Evolutionary conservation across 2,888 invertebrate species (phyloP).

Genomic region (Drosophila longiperda): DNA sequence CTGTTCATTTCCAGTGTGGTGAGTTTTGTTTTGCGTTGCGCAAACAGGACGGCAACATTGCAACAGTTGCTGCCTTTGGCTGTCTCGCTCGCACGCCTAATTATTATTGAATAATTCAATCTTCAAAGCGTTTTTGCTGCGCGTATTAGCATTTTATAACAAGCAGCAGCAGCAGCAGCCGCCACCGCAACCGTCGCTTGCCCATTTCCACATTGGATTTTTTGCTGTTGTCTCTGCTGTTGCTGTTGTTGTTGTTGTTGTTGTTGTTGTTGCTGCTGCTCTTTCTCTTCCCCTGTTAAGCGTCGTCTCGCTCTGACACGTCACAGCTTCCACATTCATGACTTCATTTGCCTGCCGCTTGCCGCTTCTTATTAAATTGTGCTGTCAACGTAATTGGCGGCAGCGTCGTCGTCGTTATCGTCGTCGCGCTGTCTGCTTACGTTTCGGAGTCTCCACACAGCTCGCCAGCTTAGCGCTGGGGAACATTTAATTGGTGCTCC

Average conservation of each 20-base stretch:
- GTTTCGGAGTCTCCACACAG: slow-evolving; percentile 33
- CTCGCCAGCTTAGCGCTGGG: slow-evolving; percentile 32
- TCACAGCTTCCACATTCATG: slow-evolving; percentile 71
- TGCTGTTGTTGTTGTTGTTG: background rate
- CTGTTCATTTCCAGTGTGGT: slow-evolving; percentile 73
- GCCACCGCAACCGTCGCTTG: slow-evolving; percentile 49
- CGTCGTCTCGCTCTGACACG: slow-evolving; percentile 66
- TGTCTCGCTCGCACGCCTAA: slow-evolving; percentile 72
- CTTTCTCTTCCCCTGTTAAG: slow-evolving; percentile 19
- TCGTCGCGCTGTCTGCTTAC: slow-evolving; percentile 49
- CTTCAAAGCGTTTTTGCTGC: slow-evolving; percentile 79
- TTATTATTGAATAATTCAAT: slow-evolving; percentile 82
- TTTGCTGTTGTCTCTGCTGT: slow-evolving; percentile 12
- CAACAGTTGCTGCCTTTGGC: slow-evolving; percentile 19
- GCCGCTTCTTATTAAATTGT: slow-evolving; percentile 75
- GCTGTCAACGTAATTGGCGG: slow-evolving; percentile 78
- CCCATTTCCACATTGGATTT: slow-evolving; percentile 63
- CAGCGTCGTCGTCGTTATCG: slow-evolving; percentile 55
- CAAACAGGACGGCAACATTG: slow-evolving; percentile 40
- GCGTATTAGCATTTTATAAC: slow-evolving; percentile 81
- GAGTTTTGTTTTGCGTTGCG: slow-evolving; percentile 51
- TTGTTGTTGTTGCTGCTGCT: background rate
- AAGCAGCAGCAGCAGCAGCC: slow-evolving; percentile 63
- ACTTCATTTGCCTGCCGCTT: slow-evolving; percentile 69
- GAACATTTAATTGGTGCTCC: slow-evolving; percentile 74